These are phyloP conservation scores for Megastigmus dorsalis DNA, from an alignment of 2,888 invertebrate genomes.

Conservation along the genomic window DNA sequence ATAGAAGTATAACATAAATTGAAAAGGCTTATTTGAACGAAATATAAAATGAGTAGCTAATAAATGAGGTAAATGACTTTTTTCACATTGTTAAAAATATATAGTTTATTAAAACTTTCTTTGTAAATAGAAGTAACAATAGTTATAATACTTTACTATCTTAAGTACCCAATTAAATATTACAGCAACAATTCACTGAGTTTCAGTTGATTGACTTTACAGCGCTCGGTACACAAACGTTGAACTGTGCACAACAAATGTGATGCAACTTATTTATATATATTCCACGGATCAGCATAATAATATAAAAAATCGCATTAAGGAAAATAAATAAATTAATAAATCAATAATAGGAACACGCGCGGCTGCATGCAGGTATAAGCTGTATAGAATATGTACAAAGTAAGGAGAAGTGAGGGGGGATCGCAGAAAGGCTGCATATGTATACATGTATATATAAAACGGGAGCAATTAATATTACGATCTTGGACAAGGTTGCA, in stretches of 20 bases:
- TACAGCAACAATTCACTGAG: neutral
- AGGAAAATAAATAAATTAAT: neutral
- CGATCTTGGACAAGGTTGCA: constrained; percentile 62
- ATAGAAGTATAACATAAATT: too few species aligned
- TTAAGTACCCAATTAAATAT: constrained; percentile 10
- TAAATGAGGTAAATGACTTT: too few species aligned
- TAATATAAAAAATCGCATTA: too few species aligned
- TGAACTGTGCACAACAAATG: neutral
- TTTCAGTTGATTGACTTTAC: neutral
- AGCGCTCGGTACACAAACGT: neutral
- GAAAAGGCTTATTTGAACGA: too few species aligned
- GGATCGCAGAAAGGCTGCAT: too few species aligned
- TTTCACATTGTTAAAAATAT: neutral
- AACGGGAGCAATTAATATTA: neutral
- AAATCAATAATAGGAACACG: neutral
- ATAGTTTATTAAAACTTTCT: neutral
- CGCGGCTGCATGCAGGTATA: neutral
- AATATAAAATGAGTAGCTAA: neutral
- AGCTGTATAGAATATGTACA: neutral
- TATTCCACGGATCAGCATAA: too few species aligned
- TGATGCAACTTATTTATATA: neutral
- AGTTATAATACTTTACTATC: too few species aligned
- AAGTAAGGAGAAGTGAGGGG: neutral
- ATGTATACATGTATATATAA: neutral
- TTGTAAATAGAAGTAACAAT: constrained; percentile 6